Percentiles rank a stretch among this genome's conserved stretches.
phyloP scores from a whole-genome alignment of 2,888 invertebrate genomes.

The Eilema sororculum region DNA sequence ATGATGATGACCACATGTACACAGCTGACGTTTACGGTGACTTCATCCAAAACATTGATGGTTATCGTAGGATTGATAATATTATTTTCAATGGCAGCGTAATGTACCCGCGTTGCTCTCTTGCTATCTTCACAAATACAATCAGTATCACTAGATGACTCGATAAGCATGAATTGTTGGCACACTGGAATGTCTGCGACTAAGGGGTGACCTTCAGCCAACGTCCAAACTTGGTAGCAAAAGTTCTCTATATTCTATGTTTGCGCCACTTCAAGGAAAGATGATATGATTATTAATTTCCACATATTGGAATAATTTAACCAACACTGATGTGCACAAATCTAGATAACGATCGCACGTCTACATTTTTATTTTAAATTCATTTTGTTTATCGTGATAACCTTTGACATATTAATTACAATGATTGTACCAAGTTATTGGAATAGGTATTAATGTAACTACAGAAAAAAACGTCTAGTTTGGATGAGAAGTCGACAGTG shows the following conservation, averaged over 20 bases:
- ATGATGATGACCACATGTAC: conserved; percentile 9
- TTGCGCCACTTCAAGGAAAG: background rate
- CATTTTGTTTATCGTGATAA: too few species aligned
- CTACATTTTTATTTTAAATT: too few species aligned
- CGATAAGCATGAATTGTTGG: background rate
- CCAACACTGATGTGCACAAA: background rate
- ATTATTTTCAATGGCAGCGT: background rate
- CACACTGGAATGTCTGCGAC: background rate
- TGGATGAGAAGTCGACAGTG: too few species aligned
- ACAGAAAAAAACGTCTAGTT: too few species aligned
- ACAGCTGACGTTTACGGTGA: conserved; percentile 6
- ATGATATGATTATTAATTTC: conserved; percentile 10
- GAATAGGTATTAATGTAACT: too few species aligned
- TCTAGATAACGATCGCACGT: too few species aligned
- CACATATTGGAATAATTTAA: conserved; percentile 9
- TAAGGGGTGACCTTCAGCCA: background rate
- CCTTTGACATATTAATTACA: too few species aligned
- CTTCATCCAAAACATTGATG: background rate
- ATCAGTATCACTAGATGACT: background rate
- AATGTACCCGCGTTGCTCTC: background rate
- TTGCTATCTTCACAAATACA: conserved; percentile 19
- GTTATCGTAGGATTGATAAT: background rate
- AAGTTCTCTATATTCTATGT: conserved; percentile 5
- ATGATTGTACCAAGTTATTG: too few species aligned
- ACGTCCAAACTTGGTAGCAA: background rate